Base-by-base conservation (phyloP, 2,797 vertebrate genomes). In the Amniataba percoides region DNA sequence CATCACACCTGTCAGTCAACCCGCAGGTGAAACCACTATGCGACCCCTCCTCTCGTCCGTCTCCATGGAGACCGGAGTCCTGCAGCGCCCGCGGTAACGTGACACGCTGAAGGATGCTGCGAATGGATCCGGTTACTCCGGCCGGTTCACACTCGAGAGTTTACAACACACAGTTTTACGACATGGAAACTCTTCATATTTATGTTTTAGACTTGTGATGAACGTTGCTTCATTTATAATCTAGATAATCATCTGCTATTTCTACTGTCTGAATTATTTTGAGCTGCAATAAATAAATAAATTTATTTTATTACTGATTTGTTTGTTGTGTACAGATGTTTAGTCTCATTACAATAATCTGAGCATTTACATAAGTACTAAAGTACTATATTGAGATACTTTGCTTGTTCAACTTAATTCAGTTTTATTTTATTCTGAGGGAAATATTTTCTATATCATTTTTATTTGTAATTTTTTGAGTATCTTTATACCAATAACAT, bases 11-110 rank as follows among this genome's bases (percentile, higher is more conserved):
- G 72, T 48, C 66, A 21, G 40, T 72, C 71, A 53, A 53, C 75
- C 34, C 6, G 27, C 62, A 57, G 65, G 76, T 78, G 78, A 65
- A 83, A 85, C 52, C 16, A 66, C 31, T 39, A 45, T 45, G 65
- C 61, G 40, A 58, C 31, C 45, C 61, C 49, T 13, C 39, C 11
- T 19, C 19, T 1, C 9, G 34, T 31, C 62, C 7, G 56, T 92
- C 75, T 72, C 92, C 83, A 88, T 89, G 86, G 89, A 85, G 64
- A 92, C 78, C 53, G 27, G 27, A 21, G 52, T 31, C 34, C 76
- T 43, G 18, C 39, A 75, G 69, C 78, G 77, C 71, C 63, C 0
- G 10, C 1, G 34, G 93, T 87, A 93, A 94, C 85, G 71, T 1
- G 87, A 94, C 61, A 66, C 84, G 14, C 58, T 13, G 31, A 39